Conservation (phyloP, 2,888 invertebrate species). For the Gnatocerus cornutus region DNA sequence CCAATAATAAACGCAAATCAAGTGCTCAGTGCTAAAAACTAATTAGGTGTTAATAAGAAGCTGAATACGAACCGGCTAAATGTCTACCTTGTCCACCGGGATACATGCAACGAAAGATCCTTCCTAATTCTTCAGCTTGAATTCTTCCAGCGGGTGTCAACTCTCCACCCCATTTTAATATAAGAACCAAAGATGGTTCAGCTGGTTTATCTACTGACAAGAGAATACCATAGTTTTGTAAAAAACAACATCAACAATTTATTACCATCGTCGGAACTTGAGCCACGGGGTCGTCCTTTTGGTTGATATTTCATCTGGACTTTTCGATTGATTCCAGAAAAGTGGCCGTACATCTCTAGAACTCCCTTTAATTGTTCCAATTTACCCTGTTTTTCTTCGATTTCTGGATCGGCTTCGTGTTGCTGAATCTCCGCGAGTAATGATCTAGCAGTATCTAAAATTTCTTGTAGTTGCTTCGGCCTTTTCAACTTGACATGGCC, state of each 20-base stretch:
- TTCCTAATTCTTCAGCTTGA: slow-evolving; percentile 97
- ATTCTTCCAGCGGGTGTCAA: slow-evolving; percentile 97
- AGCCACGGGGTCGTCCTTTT: slow-evolving; percentile 91
- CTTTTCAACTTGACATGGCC: slow-evolving; percentile 98
- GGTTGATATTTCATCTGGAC: slow-evolving; percentile 99
- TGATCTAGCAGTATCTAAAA: slow-evolving; percentile 95
- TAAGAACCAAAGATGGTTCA: slow-evolving; percentile 95
- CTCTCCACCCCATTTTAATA: slow-evolving; percentile 99
- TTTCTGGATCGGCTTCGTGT: slow-evolving; percentile 90
- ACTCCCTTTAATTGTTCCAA: slow-evolving; percentile 98
- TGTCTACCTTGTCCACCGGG: slow-evolving; percentile 97
- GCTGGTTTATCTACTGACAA: slow-evolving; percentile 84
- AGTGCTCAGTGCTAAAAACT: slow-evolving; percentile 54
- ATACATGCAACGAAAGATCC: slow-evolving; percentile 99
- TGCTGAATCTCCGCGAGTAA: slow-evolving; percentile 92
- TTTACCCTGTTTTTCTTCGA: slow-evolving; percentile 97
- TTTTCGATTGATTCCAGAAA: slow-evolving; percentile 99
- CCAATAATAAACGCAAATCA: slow-evolving; percentile 48
- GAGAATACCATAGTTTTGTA: slow-evolving; percentile 15
- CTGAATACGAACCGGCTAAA: slow-evolving; percentile 79
- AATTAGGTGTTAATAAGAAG: slow-evolving; percentile 60
- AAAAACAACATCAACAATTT: not conserved
- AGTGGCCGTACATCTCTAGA: slow-evolving; percentile 99
- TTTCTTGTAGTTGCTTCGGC: slow-evolving; percentile 97
- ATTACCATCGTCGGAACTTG: slow-evolving; percentile 95